A percentile compares a stretch with the other conserved stretches of the same genome.
Conservation (phyloP, 2,113 vertebrate species). For the Dasypus novemcinctus region DNA sequence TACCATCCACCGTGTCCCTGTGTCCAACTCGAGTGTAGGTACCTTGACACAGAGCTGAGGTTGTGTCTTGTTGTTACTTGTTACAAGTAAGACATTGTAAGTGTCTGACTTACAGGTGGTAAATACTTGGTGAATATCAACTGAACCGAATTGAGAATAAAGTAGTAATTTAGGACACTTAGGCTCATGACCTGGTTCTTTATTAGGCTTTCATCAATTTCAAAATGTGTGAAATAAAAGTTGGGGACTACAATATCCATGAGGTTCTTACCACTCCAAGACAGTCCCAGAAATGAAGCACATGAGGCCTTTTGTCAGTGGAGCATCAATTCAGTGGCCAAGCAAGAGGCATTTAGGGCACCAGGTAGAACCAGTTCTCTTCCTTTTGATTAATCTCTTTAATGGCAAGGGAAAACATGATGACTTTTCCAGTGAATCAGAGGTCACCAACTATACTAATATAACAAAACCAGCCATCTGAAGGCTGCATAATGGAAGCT, state of each 20-base stretch:
- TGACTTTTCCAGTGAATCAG: slow-evolving; percentile 36
- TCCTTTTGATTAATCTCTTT: slow-evolving; percentile 15
- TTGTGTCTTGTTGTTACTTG: background rate
- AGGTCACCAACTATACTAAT: slow-evolving; percentile 38
- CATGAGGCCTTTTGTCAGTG: background rate
- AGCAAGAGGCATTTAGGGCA: background rate
- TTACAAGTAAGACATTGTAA: background rate
- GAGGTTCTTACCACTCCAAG: background rate
- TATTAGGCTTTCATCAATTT: background rate
- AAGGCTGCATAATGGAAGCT: background rate
- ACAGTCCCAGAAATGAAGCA: background rate
- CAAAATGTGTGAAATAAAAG: background rate
- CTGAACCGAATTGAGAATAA: background rate
- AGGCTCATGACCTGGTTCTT: background rate
- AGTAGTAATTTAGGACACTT: background rate
- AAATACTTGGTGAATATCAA: background rate
- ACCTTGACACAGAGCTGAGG: background rate
- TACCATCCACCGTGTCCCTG: background rate
- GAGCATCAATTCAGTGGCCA: background rate
- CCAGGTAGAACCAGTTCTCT: background rate
- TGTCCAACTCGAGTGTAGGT: background rate
- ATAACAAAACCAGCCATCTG: background rate
- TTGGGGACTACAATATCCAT: background rate
- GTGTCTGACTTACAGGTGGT: background rate
- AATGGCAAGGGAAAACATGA: background rate